phyloP scores from a whole-genome alignment of 23 tunicate species.

The Diplosoma virens region DNA sequence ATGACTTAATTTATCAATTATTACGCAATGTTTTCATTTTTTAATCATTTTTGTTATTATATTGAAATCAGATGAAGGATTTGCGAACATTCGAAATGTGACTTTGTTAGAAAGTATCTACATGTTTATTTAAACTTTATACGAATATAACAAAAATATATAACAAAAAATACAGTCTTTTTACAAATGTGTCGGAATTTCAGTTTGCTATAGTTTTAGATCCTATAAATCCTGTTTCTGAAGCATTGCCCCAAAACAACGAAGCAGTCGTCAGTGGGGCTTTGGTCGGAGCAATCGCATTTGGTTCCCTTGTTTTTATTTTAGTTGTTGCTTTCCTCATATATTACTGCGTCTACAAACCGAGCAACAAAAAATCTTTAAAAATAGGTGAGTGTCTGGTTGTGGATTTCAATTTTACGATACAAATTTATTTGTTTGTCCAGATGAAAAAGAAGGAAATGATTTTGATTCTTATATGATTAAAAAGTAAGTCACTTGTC shows the following conservation, averaged over 20 bases:
- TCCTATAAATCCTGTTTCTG: background rate
- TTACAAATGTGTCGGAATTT: too few species aligned
- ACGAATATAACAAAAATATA: too few species aligned
- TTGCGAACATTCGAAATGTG: too few species aligned
- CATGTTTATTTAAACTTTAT: too few species aligned
- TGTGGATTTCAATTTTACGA: too few species aligned
- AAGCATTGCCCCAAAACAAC: background rate
- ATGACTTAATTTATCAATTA: too few species aligned
- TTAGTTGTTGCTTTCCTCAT: constrained; percentile 44
- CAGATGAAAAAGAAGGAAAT: constrained; percentile 26
- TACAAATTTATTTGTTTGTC: too few species aligned
- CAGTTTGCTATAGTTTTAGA: too few species aligned
- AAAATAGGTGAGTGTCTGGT: background rate
- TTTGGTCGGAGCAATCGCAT: constrained; percentile 49
- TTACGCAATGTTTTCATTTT: too few species aligned
- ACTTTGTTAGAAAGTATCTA: too few species aligned
- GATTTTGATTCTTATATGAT: constrained; percentile 32
- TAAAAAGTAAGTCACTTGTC: constrained; percentile 38
- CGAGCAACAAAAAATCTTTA: constrained; percentile 5
- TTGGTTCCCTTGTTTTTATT: constrained; percentile 38
- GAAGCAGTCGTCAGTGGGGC: constrained; percentile 39
- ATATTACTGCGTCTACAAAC: constrained; percentile 58
- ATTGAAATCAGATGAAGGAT: too few species aligned
- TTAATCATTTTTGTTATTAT: background rate
- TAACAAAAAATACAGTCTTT: too few species aligned